Evolutionary conservation across 2,888 invertebrate species (phyloP).

Genomic region (Entomobrya proxima): DNA sequence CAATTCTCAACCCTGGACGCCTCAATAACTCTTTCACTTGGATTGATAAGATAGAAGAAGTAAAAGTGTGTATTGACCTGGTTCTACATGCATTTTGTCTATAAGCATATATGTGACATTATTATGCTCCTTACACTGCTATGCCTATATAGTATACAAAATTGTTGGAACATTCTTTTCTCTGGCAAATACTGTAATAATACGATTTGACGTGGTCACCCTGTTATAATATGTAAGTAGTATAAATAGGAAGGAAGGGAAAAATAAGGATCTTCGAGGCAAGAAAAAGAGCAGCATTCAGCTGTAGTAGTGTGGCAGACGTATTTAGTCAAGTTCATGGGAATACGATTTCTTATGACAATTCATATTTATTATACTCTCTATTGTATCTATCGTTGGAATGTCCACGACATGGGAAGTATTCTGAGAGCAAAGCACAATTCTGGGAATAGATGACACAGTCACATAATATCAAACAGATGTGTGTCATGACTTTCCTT

Average conservation of each 20-base stretch:
- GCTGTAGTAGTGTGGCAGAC: neutral
- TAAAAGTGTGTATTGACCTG: constrained; percentile 53
- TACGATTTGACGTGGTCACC: constrained; percentile 31
- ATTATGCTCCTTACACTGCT: neutral
- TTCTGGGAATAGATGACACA: constrained; percentile 63
- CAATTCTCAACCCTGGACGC: constrained; percentile 49
- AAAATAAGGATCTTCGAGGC: too few species aligned
- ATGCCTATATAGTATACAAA: neutral
- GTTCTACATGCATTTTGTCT: constrained; percentile 35
- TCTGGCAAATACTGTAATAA: constrained; percentile 14
- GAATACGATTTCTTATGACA: neutral
- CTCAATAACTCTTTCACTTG: constrained; percentile 60
- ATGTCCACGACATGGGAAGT: neutral
- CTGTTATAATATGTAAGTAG: constrained; percentile 14
- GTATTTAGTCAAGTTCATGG: constrained; percentile 8
- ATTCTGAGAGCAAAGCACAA: constrained; percentile 10
- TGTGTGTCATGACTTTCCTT: constrained; percentile 67
- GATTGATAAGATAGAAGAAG: constrained; percentile 59
- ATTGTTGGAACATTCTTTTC: constrained; percentile 7
- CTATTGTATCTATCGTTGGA: neutral
- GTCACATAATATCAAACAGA: constrained; percentile 67
- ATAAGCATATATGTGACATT: neutral
- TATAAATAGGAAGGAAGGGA: neutral
- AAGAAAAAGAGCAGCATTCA: neutral
- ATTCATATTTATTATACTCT: too few species aligned